Evolutionary conservation across 2,797 vertebrate species (phyloP).

Genomic region (Limnodromus scolopaceus): DNA sequence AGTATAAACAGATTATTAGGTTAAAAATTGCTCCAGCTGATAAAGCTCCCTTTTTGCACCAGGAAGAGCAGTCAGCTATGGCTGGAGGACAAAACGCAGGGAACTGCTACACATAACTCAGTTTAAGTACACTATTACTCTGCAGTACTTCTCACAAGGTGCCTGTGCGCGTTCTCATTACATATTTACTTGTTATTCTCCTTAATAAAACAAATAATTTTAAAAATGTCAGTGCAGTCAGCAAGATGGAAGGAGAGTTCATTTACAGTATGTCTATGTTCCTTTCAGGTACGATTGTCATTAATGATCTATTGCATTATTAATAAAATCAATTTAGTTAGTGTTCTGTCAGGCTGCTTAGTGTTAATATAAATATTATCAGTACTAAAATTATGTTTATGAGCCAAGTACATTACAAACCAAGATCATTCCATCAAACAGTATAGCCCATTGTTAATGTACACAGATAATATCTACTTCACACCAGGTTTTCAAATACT

Average conservation of each 20-base stretch:
- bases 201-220: not conserved
- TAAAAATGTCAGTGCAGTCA: not conserved
- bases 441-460: not conserved
- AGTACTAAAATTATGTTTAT: not conserved
- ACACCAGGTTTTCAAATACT: not conserved
- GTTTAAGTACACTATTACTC: not conserved
- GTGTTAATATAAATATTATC: not conserved
- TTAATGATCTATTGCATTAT: conserved; percentile 21
- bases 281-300: not conserved
- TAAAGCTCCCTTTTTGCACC: not conserved
- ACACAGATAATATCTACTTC: not conserved
- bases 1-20: not conserved
- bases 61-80: not conserved
- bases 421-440: not conserved
- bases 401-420: not conserved
- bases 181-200: not conserved
- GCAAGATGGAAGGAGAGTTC: not conserved
- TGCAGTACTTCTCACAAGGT: not conserved
- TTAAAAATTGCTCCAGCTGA: not conserved
- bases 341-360: not conserved
- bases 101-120: not conserved
- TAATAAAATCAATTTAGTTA: conserved; percentile 16
- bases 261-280: not conserved
- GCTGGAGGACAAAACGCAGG: not conserved
- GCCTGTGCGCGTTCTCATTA: not conserved